Evolutionary conservation across 2,888 invertebrate genomes (phyloP).

Genomic region (Notodonta dromedarius): DNA sequence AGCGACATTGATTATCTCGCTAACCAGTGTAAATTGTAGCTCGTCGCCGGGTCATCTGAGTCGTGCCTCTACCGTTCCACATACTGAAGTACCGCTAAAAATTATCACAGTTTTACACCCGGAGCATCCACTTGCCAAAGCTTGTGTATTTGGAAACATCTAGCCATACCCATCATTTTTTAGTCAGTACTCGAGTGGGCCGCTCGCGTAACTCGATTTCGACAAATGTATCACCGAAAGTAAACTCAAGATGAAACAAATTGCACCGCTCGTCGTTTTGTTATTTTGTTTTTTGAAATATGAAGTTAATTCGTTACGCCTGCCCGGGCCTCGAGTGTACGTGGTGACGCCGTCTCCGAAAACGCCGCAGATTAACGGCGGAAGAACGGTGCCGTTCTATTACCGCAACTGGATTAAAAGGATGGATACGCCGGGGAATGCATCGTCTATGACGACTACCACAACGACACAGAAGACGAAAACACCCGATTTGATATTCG

Average conservation of each 20-base stretch:
- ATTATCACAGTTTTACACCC: constrained; percentile 75
- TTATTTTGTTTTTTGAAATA: constrained; percentile 51
- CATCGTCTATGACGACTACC: constrained; percentile 45
- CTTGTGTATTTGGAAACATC: constrained; percentile 54
- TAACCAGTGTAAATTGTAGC: constrained; percentile 77
- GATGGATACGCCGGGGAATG: constrained; percentile 61
- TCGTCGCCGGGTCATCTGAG: constrained; percentile 58
- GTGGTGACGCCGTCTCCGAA: constrained; percentile 73
- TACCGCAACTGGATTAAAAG: constrained; percentile 76
- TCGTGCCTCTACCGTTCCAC: constrained; percentile 73
- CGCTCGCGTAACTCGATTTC: constrained; percentile 46
- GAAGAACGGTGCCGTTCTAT: constrained; percentile 70
- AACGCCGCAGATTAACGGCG: constrained; percentile 50
- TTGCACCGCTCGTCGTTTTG: constrained; percentile 46
- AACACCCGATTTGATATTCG: constrained; percentile 77
- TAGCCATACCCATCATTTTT: constrained; percentile 59
- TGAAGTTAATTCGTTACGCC: constrained; percentile 49
- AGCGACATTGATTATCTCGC: constrained; percentile 66
- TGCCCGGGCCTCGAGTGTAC: constrained; percentile 71
- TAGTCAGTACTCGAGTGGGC: constrained; percentile 56
- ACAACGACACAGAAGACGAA: constrained; percentile 50
- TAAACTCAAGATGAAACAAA: constrained; percentile 58
- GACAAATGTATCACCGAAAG: constrained; percentile 48
- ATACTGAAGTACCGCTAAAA: constrained; percentile 77
- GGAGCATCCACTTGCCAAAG: constrained; percentile 20